Base-by-base conservation (phyloP, 2,888 invertebrate species). In the Drosophila nr. perissopoda region DNA sequence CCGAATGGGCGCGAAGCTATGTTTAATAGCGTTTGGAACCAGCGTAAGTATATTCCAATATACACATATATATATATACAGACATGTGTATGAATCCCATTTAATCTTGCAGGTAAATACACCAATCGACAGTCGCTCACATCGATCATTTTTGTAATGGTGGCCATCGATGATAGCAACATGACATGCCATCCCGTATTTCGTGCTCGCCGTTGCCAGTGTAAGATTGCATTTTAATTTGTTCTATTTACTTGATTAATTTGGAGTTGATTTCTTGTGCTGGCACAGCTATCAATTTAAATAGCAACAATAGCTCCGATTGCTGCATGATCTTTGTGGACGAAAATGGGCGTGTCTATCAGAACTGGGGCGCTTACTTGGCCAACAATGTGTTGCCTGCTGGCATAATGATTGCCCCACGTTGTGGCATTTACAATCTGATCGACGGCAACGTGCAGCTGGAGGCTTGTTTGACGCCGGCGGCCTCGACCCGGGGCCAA, bases 341-440 rank as follows among this genome's bases (percentile, higher is more conserved):
- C 90, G 85, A 93, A 87, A 77, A 82, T 4, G 92, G 92, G 2
- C 92, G 94, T 6, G 93, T 94, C 2, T 94, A 94, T 81, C 76
- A 92, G 70, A 92, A 92, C 67, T 94, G 94, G 94, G 65, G 76
- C 0, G 85, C 92, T 13, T 94, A 93, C 83, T 75, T 93, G 36
- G 63, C 80, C 2, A 88, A 92, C 16, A 94, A 94, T 85, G 92
- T 93, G 62, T 88, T 94, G 34, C 93, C 93, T 0, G 78, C 91
- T 60, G 93, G 94, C 33, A 80, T 91, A 18, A 93, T 94, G 92
- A 88, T 94, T 53, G 91, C 94, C 1, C 94, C 94, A 0, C 65
- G 74, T 6, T 83, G 92, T 25, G 94, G 94, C 6, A 64, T 92
- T 51, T 93, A 93, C 62, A 81, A 77, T 40, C 69, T 87, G 0